Percentiles rank a stretch among this genome's conserved stretches.
phyloP scores from a whole-genome alignment of 2,888 invertebrate species.

The Blomia tropicalis region DNA sequence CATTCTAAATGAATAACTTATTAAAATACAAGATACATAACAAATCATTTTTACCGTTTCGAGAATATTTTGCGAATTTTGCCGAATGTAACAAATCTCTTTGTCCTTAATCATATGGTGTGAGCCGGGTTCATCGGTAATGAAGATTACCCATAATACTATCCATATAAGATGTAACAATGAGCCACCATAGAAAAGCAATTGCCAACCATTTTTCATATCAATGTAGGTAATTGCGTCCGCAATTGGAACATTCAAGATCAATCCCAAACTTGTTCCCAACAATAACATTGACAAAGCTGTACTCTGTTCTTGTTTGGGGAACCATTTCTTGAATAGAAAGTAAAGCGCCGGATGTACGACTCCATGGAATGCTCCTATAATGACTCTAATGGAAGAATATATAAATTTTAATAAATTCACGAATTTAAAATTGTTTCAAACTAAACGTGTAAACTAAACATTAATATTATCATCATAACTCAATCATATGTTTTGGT shows the following conservation, averaged over 20 bases:
- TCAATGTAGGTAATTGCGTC: not conserved
- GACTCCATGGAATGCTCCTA: conserved; percentile 7
- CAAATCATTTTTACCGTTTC: conserved; percentile 12
- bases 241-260: conserved; percentile 6
- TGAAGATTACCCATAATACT: not conserved
- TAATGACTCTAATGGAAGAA: not conserved
- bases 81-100: conserved; percentile 9
- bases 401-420: too few species aligned
- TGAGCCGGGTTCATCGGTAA: not conserved
- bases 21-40: not conserved
- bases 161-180: not conserved
- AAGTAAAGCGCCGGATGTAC: conserved; percentile 4
- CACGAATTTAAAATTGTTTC: too few species aligned
- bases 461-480: too few species aligned
- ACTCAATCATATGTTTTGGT: too few species aligned
- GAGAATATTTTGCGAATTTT: conserved; percentile 12
- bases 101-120: not conserved
- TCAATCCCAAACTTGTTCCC: conserved; percentile 1
- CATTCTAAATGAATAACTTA: not conserved
- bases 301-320: not conserved
- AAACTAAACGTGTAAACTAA: too few species aligned
- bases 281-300: conserved; percentile 1
- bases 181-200: conserved; percentile 2
- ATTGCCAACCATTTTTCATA: not conserved
- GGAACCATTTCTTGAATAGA: conserved; percentile 14